phyloP scores from a whole-genome alignment of 2,797 vertebrate species.

The Poeciliopsis presidionis region DNA sequence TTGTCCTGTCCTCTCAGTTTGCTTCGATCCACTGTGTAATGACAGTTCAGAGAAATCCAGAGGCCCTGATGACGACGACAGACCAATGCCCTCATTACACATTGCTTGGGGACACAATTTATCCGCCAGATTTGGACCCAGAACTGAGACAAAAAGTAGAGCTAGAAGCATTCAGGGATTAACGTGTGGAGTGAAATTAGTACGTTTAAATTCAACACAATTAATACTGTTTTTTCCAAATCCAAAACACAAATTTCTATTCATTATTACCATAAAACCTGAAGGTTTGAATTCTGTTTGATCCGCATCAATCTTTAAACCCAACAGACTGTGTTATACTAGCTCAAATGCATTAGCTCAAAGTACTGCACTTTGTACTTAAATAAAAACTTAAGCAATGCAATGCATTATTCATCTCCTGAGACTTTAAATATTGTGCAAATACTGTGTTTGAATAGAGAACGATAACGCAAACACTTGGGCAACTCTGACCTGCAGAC shows the following conservation, averaged over 20 bases:
- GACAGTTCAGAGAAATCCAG: constrained; percentile 10
- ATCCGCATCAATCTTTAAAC: constrained; percentile 38
- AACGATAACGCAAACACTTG: background rate
- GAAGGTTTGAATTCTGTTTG: constrained; percentile 15
- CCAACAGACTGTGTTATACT: constrained; percentile 32
- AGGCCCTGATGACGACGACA: background rate
- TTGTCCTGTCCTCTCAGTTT: background rate
- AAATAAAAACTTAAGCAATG: constrained; percentile 12
- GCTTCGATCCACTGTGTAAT: constrained; percentile 17
- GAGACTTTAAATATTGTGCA: constrained; percentile 7
- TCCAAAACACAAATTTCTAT: background rate
- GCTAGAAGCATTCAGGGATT: background rate
- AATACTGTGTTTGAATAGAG: constrained; percentile 14
- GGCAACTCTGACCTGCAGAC: constrained; percentile 37
- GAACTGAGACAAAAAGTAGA: background rate
- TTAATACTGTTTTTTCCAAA: background rate
- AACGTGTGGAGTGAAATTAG: background rate
- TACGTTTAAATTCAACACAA: background rate
- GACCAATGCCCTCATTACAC: constrained; percentile 17
- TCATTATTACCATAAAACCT: background rate
- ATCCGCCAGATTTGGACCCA: background rate
- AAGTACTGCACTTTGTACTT: constrained; percentile 2
- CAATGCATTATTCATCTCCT: constrained; percentile 2
- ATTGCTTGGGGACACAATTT: background rate
- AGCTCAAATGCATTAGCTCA: constrained; percentile 14